These are phyloP conservation scores for Sebastes vulpes DNA, from an alignment of 2,797 vertebrate genomes.

Conservation along the genomic window DNA sequence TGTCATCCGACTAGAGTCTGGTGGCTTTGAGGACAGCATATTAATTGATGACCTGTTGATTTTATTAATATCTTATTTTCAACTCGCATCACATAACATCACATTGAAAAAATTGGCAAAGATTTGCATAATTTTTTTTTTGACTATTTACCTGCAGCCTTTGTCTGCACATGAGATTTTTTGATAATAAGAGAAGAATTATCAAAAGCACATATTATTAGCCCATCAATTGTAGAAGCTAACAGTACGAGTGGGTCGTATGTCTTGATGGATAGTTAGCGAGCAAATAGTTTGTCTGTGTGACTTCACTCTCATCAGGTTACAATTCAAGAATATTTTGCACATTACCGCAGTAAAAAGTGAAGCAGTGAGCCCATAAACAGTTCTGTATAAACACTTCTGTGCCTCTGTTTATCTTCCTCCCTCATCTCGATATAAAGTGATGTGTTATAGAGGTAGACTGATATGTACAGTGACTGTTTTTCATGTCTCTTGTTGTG, in stretches of 20 bases:
- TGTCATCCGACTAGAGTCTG: too few relatives aligned
- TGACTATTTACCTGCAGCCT: too few relatives aligned
- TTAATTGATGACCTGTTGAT: too few relatives aligned
- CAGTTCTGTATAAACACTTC: background rate
- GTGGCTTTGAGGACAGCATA: too few relatives aligned
- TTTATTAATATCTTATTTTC: too few relatives aligned
- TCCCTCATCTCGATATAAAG: background rate
- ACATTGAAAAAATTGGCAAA: too few relatives aligned
- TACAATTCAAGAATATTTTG: background rate
- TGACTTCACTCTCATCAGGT: background rate
- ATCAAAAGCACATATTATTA: too few relatives aligned
- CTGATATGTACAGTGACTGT: background rate
- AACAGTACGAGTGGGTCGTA: background rate
- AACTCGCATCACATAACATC: too few relatives aligned
- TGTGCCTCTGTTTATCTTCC: background rate
- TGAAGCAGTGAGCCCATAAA: background rate
- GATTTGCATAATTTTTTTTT: too few relatives aligned
- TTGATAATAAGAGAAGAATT: too few relatives aligned
- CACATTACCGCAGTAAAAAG: background rate
- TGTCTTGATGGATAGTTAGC: background rate
- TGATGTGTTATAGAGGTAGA: background rate
- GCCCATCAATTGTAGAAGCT: too few relatives aligned
- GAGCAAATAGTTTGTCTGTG: background rate
- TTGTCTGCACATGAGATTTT: too few relatives aligned
- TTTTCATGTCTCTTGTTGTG: constrained; percentile 1